Percentiles rank a stretch among this genome's conserved stretches.
phyloP scores from a whole-genome alignment of 2,797 vertebrate genomes.

The Calcarius lapponicus region DNA sequence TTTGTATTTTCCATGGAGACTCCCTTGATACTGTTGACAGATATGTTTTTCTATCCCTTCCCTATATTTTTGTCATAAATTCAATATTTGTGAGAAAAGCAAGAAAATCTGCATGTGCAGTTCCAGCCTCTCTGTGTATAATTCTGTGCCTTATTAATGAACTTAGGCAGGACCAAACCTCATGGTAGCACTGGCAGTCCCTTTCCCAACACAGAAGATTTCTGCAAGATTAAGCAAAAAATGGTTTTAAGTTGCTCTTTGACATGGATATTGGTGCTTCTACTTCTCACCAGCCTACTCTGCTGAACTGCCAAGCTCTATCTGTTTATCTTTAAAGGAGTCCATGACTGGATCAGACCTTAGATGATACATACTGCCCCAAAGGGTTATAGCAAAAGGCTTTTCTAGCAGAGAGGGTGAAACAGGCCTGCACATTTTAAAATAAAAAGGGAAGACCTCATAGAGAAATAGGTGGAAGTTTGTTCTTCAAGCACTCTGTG shows the following conservation, averaged over 20 bases:
- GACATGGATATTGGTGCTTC: not conserved
- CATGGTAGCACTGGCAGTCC: not conserved
- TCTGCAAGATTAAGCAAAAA: not conserved
- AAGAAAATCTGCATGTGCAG: not conserved
- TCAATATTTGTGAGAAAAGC: not conserved
- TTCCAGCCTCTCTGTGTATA: not conserved
- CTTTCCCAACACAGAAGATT: rapidly evolving
- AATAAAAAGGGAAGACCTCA: not conserved
- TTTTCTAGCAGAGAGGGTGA: not conserved
- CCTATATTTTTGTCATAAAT: not conserved
- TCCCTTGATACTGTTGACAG: not conserved
- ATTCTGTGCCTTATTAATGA: not conserved
- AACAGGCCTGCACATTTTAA: not conserved
- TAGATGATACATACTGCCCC: not conserved
- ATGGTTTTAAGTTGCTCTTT: not conserved
- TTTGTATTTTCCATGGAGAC: not conserved
- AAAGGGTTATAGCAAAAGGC: not conserved
- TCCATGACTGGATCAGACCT: not conserved
- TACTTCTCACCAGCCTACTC: not conserved
- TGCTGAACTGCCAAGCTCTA: not conserved
- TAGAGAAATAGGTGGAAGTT: not conserved
- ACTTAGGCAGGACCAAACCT: not conserved
- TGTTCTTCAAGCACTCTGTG: not conserved
- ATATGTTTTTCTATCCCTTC: not conserved
- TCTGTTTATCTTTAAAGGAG: not conserved